Percentiles rank a stretch among this genome's conserved stretches.
phyloP scores from a whole-genome alignment of 2,113 vertebrate species.

The Passer domesticus region DNA sequence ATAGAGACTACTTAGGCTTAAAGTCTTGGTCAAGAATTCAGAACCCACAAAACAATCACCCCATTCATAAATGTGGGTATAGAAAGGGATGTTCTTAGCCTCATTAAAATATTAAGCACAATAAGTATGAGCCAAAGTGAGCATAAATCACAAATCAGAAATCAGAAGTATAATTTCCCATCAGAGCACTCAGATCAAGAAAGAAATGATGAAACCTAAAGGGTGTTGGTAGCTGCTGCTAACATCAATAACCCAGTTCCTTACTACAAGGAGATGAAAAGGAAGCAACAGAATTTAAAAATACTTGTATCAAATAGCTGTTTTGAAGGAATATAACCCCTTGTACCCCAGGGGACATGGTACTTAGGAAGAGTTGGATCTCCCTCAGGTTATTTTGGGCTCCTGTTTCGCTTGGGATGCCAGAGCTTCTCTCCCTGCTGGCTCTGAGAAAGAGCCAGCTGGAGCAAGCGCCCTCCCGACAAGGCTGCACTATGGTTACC shows the following conservation, averaged over 20 bases:
- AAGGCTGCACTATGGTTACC: background rate
- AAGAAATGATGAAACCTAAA: background rate
- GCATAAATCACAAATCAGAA: background rate
- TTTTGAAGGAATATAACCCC: background rate
- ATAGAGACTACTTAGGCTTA: background rate
- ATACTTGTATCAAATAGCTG: background rate
- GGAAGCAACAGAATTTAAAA: background rate
- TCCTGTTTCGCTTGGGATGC: background rate
- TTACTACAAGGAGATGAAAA: background rate
- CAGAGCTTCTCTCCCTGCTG: background rate
- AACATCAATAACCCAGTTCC: background rate
- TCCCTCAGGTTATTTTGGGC: background rate
- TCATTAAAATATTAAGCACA: background rate
- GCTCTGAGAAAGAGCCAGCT: background rate
- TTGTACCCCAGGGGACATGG: background rate
- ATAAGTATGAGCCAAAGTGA: background rate
- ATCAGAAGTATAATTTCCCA: background rate
- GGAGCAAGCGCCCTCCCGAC: accelerated
- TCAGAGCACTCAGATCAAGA: background rate
- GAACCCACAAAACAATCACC: background rate
- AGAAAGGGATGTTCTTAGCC: background rate
- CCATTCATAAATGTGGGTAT: background rate
- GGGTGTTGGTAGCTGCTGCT: background rate
- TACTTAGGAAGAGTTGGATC: background rate
- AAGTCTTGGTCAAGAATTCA: background rate